Evolutionary conservation across 2,888 invertebrate species (phyloP).

Genomic region (Melanophora roralis): DNA sequence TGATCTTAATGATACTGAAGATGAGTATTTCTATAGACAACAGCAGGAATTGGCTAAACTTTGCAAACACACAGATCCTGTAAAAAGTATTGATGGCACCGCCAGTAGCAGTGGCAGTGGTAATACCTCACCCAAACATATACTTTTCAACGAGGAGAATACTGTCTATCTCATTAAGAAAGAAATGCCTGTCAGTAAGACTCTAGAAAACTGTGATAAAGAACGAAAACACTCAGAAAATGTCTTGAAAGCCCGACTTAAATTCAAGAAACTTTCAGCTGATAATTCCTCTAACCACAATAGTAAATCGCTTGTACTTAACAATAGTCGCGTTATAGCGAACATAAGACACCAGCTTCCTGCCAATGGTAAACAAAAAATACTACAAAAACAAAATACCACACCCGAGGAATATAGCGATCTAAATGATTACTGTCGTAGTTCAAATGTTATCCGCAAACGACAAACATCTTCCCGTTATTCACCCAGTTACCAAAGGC

Average conservation of each 20-base stretch:
- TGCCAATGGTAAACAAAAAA: slow-evolving; percentile 65
- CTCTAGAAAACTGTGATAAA: slow-evolving; percentile 62
- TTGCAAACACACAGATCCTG: slow-evolving; percentile 35
- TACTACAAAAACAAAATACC: slow-evolving; percentile 69
- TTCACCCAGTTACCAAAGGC: slow-evolving; percentile 64
- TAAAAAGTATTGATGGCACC: slow-evolving; percentile 3
- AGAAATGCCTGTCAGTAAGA: slow-evolving; percentile 72
- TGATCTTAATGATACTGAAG: slow-evolving; percentile 44
- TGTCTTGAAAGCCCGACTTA: slow-evolving; percentile 54
- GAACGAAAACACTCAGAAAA: slow-evolving; percentile 46
- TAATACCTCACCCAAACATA: slow-evolving; percentile 69
- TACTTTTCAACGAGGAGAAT: slow-evolving; percentile 76
- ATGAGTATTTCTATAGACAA: slow-evolving; percentile 55
- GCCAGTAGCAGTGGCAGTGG: not conserved
- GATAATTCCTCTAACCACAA: slow-evolving; percentile 57
- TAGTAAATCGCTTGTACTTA: slow-evolving; percentile 48
- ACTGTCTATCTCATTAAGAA: slow-evolving; percentile 76
- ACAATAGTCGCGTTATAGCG: slow-evolving; percentile 49
- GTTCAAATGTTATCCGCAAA: slow-evolving; percentile 43
- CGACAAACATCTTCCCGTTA: slow-evolving; percentile 9
- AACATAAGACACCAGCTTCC: slow-evolving; percentile 27
- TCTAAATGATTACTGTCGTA: not conserved
- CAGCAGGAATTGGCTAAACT: slow-evolving; percentile 51
- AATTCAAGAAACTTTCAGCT: slow-evolving; percentile 46
- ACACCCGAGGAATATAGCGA: slow-evolving; percentile 38